Conservation (phyloP, 1,140 invertebrate genomes). For the Drosophila rhopaloa region DNA sequence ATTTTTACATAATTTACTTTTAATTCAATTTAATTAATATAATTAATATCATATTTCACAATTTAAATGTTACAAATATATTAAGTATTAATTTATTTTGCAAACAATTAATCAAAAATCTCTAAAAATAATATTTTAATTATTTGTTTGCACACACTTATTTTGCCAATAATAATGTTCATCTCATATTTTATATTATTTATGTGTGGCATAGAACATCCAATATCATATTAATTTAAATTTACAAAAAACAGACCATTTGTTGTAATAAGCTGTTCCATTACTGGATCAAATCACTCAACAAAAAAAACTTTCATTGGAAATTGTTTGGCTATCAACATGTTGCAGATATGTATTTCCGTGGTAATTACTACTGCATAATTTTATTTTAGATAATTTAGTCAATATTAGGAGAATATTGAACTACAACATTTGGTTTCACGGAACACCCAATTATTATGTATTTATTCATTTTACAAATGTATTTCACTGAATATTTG, state of each 20-base stretch:
- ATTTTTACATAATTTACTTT: too few species aligned
- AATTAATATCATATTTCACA: too few species aligned
- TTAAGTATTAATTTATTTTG: not conserved
- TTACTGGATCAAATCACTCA: not conserved
- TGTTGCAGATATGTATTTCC: not conserved
- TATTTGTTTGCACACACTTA: too few species aligned
- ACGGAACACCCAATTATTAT: not conserved
- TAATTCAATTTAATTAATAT: too few species aligned
- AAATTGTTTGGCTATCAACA: not conserved
- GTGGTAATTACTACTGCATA: not conserved
- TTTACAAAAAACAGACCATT: not conserved
- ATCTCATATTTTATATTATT: too few species aligned
- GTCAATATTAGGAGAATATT: not conserved
- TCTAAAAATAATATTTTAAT: too few species aligned
- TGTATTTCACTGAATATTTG: not conserved
- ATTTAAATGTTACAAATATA: too few species aligned
- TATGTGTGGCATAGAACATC: too few species aligned
- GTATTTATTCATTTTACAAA: not conserved
- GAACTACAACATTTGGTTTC: not conserved
- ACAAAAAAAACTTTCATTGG: not conserved
- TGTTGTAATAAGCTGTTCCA: not conserved
- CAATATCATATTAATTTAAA: not conserved
- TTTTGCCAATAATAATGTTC: too few species aligned
- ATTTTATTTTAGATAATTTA: not conserved
- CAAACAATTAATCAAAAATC: not conserved